Evolutionary conservation across 2,888 invertebrate species (phyloP), one percentile per base, ranked within the genome.

Genomic region (Hofmannophila pseudospretella): DNA sequence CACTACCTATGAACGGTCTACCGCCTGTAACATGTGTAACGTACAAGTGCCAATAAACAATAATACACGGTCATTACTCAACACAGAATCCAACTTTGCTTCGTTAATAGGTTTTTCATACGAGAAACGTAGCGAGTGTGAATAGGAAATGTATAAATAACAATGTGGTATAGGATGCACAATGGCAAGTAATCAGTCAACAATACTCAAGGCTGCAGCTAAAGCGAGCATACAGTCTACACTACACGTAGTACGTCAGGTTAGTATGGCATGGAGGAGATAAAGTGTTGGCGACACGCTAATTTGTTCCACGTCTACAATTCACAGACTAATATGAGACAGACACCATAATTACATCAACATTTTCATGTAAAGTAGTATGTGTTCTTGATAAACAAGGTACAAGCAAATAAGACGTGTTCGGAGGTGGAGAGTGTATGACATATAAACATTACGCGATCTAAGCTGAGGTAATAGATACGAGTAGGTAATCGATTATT

Each of bases 151-250:
- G 55, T 56, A 54, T 52, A 56, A 50, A 49, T 49, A 51, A 50
- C 53, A 44, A 53, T 51, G 50, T 56, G 47, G 47, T 51, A 49
- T 57, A 54, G 52, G 53, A 57, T 56, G 61, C 56, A 70, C 65
- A 67, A 66, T 66, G 49, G 58, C 58, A 49, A 60, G 60, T 67
- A 72, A 76, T 74, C 69, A 74, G 75, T 68, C 68, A 73, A 79
- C 72, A 74, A 69, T 67, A 65, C 58, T 71, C 76, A 81, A 82
- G 80, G 80, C 41, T 51, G 46, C 44, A 39, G 34, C 44, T 42
- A 45, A 49, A 56, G 58, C 52, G 45, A 47, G 42, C 45, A 16
- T 16, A 16, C 50, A 39, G n/a, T n/a, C n/a, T n/a, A n/a, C n/a
- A n/a, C n/a, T n/a, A n/a, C 40, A 36, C 43, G 42, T 43, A 48